Percentiles rank a stretch among this genome's conserved stretches.
phyloP scores from a whole-genome alignment of 2,888 invertebrate genomes.

The Epinotia bilunana region DNA sequence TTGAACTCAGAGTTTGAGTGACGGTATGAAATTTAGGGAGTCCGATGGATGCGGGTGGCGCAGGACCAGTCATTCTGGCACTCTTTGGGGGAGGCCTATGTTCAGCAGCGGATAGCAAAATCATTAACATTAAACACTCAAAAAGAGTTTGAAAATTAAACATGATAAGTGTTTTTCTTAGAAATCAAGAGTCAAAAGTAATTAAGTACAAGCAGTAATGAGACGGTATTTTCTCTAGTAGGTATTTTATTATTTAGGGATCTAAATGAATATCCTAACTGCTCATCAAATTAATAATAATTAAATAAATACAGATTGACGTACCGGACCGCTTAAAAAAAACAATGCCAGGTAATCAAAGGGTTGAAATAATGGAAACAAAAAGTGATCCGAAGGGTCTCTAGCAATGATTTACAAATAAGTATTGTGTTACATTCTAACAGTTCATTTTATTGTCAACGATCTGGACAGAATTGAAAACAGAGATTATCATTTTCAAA shows the following conservation, averaged over 20 bases:
- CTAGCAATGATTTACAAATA: conserved; percentile 64
- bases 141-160: too few relatives aligned
- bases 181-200: too few relatives aligned
- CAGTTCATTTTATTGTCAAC: conserved; percentile 54
- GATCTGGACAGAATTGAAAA: conserved; percentile 55
- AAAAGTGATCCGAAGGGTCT: conserved; percentile 70
- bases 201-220: too few relatives aligned
- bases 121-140: background rate
- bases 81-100: too few relatives aligned
- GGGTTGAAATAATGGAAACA: conserved; percentile 75
- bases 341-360: conserved; percentile 78
- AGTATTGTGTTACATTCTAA: conserved; percentile 62
- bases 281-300: conserved; percentile 47
- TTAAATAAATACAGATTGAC: conserved; percentile 70
- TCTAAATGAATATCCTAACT: background rate
- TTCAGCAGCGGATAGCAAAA: too few relatives aligned
- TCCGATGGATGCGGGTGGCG: too few relatives aligned
- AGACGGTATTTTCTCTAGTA: too few relatives aligned
- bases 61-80: too few relatives aligned
- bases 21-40: too few relatives aligned
- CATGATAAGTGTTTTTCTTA: too few relatives aligned
- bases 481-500: conserved; percentile 14
- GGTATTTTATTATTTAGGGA: too few relatives aligned
- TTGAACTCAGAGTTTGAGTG: too few relatives aligned
- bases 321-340: conserved; percentile 66